Conservation (phyloP, 2,888 invertebrate species). For the Drosophila rellima region DNA sequence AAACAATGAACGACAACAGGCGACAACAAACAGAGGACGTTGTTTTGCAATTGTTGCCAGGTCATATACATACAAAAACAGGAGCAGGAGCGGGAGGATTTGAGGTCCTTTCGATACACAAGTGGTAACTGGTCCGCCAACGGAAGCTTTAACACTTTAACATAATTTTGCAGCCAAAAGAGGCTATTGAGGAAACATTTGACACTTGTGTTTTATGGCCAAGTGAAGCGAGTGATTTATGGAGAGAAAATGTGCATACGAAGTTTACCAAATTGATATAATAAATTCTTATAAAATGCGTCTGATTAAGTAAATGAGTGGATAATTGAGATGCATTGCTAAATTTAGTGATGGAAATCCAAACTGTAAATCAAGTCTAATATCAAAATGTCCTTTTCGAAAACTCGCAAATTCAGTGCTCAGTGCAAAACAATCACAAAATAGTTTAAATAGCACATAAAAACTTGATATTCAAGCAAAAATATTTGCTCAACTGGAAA, state of each 20-base stretch:
- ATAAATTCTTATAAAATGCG: constrained; percentile 9
- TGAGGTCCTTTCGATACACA: constrained; percentile 36
- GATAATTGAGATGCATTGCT: background rate
- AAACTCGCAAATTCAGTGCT: background rate
- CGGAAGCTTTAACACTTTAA: constrained; percentile 72
- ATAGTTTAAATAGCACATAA: constrained; percentile 3
- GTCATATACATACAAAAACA: constrained; percentile 2
- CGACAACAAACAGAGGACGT: constrained; percentile 24
- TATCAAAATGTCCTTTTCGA: background rate
- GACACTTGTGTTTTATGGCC: constrained; percentile 41
- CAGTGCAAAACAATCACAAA: background rate
- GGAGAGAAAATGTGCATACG: background rate
- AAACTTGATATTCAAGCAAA: constrained; percentile 31
- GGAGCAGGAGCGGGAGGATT: background rate
- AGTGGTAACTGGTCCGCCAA: constrained; percentile 43
- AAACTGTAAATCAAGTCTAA: background rate
- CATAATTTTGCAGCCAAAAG: constrained; percentile 67
- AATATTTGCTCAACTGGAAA: constrained; percentile 24
- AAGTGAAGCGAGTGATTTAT: constrained; percentile 34
- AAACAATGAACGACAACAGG: constrained; percentile 62
- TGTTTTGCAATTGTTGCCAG: constrained; percentile 51
- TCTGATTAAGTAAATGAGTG: background rate
- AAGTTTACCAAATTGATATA: constrained; percentile 3
- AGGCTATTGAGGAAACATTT: constrained; percentile 63
- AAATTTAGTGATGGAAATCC: too few species aligned